Evolutionary conservation across 2,797 vertebrate genomes (phyloP).

Genomic region (Acanthurus tractus): DNA sequence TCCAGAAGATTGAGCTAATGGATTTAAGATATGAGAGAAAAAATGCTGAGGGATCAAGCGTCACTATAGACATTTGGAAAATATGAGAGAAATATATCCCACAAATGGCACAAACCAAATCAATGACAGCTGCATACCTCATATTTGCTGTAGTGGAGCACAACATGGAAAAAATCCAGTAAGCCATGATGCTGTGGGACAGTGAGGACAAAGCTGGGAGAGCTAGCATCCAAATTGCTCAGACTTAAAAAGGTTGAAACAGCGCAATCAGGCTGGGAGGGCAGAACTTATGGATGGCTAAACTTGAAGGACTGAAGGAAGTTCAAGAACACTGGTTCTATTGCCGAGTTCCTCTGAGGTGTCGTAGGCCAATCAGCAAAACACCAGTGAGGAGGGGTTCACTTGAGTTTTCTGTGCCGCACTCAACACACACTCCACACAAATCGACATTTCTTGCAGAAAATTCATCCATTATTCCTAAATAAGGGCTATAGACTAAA

Average conservation of each 20-base stretch:
- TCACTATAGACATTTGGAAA: no score
- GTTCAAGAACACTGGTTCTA: not conserved
- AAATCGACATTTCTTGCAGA: constrained; percentile 17
- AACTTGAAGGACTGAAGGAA: not conserved
- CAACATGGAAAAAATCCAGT: not conserved
- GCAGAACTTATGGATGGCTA: not conserved
- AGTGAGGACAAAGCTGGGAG: not conserved
- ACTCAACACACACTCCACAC: constrained; percentile 15
- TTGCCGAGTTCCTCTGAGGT: not conserved
- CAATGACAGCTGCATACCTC: no score
- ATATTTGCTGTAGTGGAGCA: no score
- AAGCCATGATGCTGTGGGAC: no score
- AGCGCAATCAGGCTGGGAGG: not conserved
- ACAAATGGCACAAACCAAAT: no score
- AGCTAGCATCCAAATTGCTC: not conserved
- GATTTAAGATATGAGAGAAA: no score
- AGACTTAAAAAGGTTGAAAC: not conserved
- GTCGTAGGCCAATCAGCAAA: no score
- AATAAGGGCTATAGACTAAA: constrained; percentile 13
- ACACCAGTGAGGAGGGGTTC: no score
- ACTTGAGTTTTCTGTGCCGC: not conserved
- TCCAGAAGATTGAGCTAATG: no score
- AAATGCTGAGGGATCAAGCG: no score
- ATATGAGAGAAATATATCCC: no score
- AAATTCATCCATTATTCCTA: constrained; percentile 36